Evolutionary conservation across 2,113 vertebrate species (phyloP).

Genomic region (Coptodon bakossiorum): DNA sequence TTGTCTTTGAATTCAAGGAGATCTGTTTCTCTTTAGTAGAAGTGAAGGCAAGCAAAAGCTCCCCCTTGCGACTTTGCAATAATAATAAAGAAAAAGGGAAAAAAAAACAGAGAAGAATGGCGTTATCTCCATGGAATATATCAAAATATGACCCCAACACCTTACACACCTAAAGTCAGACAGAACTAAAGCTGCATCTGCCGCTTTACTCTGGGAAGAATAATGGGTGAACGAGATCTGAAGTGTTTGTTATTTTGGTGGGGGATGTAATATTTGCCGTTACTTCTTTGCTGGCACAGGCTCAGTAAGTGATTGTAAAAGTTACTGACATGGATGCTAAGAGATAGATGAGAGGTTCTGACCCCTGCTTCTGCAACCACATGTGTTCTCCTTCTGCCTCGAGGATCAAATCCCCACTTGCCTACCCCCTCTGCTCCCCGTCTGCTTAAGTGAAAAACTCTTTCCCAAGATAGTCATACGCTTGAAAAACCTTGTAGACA

Average conservation of each 20-base stretch:
- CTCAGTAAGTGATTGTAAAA: conserved; percentile 41
- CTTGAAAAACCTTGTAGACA: not conserved
- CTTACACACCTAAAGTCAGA: not conserved
- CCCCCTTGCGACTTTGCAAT: not conserved
- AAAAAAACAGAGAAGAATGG: not conserved
- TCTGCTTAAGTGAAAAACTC: not conserved
- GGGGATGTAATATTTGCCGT: not conserved
- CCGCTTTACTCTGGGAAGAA: not conserved
- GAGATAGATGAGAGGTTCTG: conserved; percentile 23
- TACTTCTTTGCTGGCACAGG: conserved; percentile 4
- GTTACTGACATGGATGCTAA: conserved; percentile 38
- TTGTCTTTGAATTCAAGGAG: conserved; percentile 11
- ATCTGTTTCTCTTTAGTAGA: not conserved
- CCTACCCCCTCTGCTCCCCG: not conserved
- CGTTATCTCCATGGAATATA: not conserved
- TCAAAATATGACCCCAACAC: conserved; percentile 12
- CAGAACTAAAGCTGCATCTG: not conserved
- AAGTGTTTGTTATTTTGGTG: not conserved
- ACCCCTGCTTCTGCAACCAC: conserved; percentile 31
- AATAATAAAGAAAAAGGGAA: rapidly evolving
- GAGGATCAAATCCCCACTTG: conserved; percentile 23
- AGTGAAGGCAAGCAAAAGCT: not conserved
- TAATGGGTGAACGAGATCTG: not conserved
- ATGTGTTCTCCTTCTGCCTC: conserved; percentile 38
- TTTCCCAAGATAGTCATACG: not conserved